Evolutionary conservation across 2,113 vertebrate genomes (phyloP).

Genomic region (Antechinus flavipes): DNA sequence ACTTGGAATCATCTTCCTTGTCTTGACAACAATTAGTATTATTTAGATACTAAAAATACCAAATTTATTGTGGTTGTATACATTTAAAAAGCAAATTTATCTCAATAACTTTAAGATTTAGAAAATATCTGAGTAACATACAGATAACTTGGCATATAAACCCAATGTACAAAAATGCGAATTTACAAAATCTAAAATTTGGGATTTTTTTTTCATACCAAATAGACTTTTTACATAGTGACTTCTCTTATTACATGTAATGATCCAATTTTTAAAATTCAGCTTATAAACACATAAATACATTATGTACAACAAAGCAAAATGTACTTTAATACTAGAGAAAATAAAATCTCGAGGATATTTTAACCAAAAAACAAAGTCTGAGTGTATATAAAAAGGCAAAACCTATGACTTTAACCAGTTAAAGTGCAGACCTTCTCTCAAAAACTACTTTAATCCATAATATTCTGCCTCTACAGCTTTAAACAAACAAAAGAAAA

Average conservation of each 20-base stretch:
- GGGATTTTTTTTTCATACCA: not conserved
- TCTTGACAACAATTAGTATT: not conserved
- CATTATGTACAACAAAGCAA: not conserved
- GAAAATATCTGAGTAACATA: not conserved
- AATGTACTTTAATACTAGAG: not conserved
- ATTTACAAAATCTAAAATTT: not conserved
- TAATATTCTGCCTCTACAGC: not conserved
- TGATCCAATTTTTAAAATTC: not conserved
- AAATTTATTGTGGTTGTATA: not conserved
- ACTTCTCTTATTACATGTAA: not conserved
- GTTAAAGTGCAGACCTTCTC: not conserved
- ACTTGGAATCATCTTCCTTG: not conserved
- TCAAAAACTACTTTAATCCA: not conserved
- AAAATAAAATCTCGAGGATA: not conserved
- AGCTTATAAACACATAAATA: not conserved
- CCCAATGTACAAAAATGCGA: not conserved
- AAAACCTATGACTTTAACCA: not conserved
- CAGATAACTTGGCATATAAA: not conserved
- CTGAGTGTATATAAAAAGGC: not conserved
- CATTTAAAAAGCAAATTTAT: not conserved
- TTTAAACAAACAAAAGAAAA: not conserved
- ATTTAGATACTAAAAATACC: not conserved
- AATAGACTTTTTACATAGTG: not conserved
- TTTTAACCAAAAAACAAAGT: conserved; percentile 33
- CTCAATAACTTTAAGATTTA: not conserved